Percentiles rank a stretch among this genome's conserved stretches.
Evolutionary conservation across 2,888 invertebrate genomes (phyloP).

Genomic region (Carcina quercana): DNA sequence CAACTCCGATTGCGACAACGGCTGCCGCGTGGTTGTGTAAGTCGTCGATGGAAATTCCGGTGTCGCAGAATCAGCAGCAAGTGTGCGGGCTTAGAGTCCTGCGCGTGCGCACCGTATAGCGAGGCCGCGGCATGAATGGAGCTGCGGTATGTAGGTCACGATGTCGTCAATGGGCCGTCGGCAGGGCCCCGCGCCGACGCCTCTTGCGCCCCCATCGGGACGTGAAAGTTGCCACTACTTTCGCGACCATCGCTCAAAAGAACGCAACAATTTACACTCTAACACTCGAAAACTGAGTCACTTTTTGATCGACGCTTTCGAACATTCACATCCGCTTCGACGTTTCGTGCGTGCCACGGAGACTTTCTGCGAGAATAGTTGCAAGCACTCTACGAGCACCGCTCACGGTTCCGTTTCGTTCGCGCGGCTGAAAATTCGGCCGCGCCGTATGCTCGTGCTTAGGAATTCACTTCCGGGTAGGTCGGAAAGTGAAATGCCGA

Average conservation of each 20-base stretch:
- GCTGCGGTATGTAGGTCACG: constrained; percentile 69
- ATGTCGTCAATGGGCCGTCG: constrained; percentile 72
- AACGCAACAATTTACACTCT: constrained; percentile 56
- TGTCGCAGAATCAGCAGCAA: constrained; percentile 42
- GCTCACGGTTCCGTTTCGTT: constrained; percentile 40
- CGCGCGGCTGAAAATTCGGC: constrained; percentile 42
- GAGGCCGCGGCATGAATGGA: constrained; percentile 71
- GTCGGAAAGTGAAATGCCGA: constrained; percentile 75
- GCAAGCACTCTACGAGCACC: constrained; percentile 33
- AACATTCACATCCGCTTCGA: constrained; percentile 70
- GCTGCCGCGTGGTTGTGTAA: constrained; percentile 53
- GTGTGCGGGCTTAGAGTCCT: constrained; percentile 51
- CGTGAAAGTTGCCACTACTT: constrained; percentile 73
- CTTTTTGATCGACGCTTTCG: constrained; percentile 45
- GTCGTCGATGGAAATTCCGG: constrained; percentile 60
- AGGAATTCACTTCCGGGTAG: constrained; percentile 75
- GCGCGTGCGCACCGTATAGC: constrained; percentile 36
- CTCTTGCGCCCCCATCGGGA: constrained; percentile 62
- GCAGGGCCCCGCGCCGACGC: constrained; percentile 59
- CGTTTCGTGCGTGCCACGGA: constrained; percentile 55
- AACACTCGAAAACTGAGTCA: constrained; percentile 54
- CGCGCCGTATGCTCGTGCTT: constrained; percentile 70
- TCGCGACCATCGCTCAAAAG: constrained; percentile 54
- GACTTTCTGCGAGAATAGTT: constrained; percentile 36
- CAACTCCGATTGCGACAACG: constrained; percentile 59